Evolutionary conservation across 2,113 vertebrate species (phyloP), one percentile per base, ranked within the genome.

Genomic region (Sula dactylatra): DNA sequence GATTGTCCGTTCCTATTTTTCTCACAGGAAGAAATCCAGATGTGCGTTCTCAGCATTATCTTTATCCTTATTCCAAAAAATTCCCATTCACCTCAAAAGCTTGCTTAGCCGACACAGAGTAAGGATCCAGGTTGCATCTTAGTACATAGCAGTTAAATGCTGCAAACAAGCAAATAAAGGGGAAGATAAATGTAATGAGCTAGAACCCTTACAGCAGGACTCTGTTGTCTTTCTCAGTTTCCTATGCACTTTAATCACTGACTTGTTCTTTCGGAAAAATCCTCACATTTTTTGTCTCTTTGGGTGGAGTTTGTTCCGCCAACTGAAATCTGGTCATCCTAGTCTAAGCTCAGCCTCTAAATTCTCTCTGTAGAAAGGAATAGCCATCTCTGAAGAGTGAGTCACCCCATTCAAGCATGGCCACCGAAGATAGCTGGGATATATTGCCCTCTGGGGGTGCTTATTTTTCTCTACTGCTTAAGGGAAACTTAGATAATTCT

Each of bases 21-120:
- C 81, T 91, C 78, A 80, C 16, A 86, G 74, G 50, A 93, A 69
- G 81, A 93, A 93, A 85, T 94, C 82, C 93, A 93, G 95, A 96
- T 94, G 95, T 95, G 49, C 54, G 62, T 83, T 91, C 62, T 82
- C 36, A 40, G 13, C 61, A 78, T 72, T 93, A 82, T 91, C 76
- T 90, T 80, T 79, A 83, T 29, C n/a, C 47, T 82, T 88, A 79
- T 49, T 89, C 45, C 0, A 0, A 95, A 94, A 86, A 85, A 66
- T 36, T 95, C 74, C 32, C 16, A 50, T 83, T 91, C 66, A 73
- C 78, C n/a, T 95, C 50, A 77, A 85, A 79, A 76, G 20, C 42
- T 87, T 76, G 70, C 36, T 87, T 54, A 79, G 78, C 40, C 3
- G 4, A 91, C 49, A 29, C 14, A 64, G 29, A 21, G 34, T 71